Evolutionary conservation across 2,113 vertebrate genomes (phyloP).

Genomic region (Phalacrocorax aristotelis): DNA sequence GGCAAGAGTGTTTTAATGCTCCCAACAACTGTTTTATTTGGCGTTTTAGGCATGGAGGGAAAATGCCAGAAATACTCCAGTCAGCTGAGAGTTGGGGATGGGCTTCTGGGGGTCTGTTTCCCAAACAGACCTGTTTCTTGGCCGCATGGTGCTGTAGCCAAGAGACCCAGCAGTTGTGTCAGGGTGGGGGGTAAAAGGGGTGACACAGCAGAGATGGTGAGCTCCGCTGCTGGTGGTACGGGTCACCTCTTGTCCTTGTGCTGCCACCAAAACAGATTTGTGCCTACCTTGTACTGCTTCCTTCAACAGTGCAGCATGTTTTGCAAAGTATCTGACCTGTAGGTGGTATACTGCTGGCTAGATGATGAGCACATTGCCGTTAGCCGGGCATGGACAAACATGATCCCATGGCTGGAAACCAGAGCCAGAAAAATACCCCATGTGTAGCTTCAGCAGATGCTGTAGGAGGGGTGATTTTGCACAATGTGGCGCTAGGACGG

Average conservation of each 20-base stretch:
- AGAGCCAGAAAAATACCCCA: background rate
- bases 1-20: background rate
- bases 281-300: background rate
- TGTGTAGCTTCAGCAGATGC: rapidly evolving
- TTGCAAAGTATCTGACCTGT: background rate
- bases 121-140: background rate
- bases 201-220: background rate
- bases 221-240: background rate
- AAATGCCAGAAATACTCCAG: background rate
- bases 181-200: too few relatives aligned
- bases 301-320: background rate
- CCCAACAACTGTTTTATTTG: background rate
- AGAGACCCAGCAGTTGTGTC: background rate
- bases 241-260: background rate
- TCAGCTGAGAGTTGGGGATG: background rate
- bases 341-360: background rate
- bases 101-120: background rate
- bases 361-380: background rate
- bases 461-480: background rate
- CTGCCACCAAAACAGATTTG: background rate
- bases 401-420: background rate
- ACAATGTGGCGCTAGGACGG: rapidly evolving
- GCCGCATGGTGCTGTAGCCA: background rate
- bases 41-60: background rate
- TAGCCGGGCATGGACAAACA: background rate